Evolutionary conservation across 1,140 invertebrate species (phyloP).

Genomic region (Papilio polytes): DNA sequence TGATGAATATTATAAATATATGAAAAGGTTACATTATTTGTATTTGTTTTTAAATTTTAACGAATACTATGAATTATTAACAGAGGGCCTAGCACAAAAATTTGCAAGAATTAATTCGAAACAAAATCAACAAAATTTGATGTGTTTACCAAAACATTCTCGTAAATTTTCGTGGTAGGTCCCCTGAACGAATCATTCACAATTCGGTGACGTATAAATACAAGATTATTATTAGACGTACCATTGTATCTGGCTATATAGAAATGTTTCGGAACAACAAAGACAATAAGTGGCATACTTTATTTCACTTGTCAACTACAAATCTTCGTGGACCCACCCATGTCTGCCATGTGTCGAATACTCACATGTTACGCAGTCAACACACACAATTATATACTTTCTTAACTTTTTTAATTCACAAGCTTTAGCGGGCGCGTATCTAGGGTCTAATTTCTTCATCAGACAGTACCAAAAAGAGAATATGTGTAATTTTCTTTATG

Average conservation of each 20-base stretch:
- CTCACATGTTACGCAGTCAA: conserved; percentile 74
- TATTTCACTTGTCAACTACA: conserved; percentile 78
- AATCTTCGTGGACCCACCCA: conserved; percentile 77
- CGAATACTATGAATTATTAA: too few relatives aligned
- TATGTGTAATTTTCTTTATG: neutral
- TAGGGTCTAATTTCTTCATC: neutral
- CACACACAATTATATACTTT: conserved; percentile 65
- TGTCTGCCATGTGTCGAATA: conserved; percentile 72
- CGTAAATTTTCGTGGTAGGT: too few relatives aligned
- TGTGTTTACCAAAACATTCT: neutral
- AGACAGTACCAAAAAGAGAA: neutral
- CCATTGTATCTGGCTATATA: conserved; percentile 26
- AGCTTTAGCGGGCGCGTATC: conserved; percentile 45
- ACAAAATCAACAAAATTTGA: too few relatives aligned
- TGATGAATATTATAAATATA: too few relatives aligned
- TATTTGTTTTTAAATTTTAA: too few relatives aligned
- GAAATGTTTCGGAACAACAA: conserved; percentile 47
- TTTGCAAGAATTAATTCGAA: too few relatives aligned
- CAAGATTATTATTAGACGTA: conserved; percentile 41
- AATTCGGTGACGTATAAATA: neutral
- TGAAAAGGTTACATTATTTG: too few relatives aligned
- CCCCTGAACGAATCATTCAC: neutral
- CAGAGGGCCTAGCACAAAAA: too few relatives aligned
- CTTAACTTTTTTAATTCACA: conserved; percentile 43
- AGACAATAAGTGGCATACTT: conserved; percentile 60